A percentile compares a stretch with the other conserved stretches of the same genome.
Conservation (phyloP, 2,888 invertebrate genomes). For the Trachelus iudaicus region DNA sequence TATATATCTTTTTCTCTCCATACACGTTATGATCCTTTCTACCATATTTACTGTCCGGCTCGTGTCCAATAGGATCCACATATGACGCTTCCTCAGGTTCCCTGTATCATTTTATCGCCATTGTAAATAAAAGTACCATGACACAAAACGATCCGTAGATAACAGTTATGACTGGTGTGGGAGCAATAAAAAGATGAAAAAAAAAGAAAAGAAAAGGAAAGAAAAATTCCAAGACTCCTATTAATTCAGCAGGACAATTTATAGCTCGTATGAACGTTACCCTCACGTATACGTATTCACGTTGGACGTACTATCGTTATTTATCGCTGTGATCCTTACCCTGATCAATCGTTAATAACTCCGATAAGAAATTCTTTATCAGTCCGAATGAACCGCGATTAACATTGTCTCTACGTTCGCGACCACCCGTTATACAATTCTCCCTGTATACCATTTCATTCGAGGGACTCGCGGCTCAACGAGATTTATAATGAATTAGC, state of each 20-base stretch:
- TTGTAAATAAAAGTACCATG: slow-evolving; percentile 11
- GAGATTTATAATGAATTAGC: slow-evolving; percentile 54
- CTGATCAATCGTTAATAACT: not conserved
- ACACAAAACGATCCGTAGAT: not conserved
- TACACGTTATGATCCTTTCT: not conserved
- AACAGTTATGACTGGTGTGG: not conserved
- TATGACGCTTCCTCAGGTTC: not conserved
- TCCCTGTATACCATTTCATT: slow-evolving; percentile 36
- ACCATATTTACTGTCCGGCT: slow-evolving; percentile 12
- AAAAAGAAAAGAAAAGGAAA: no score
- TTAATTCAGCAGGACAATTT: not conserved
- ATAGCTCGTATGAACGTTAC: not conserved
- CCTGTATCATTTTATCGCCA: slow-evolving; percentile 17
- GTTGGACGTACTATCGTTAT: not conserved
- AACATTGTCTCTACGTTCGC: slow-evolving; percentile 28
- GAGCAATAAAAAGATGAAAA: not conserved
- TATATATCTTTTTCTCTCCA: not conserved
- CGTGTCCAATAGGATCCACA: not conserved
- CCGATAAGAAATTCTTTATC: not conserved
- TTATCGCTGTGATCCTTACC: not conserved
- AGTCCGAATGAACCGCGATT: no score
- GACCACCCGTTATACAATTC: slow-evolving; percentile 45
- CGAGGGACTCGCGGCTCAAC: slow-evolving; percentile 4
- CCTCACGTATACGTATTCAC: not conserved
- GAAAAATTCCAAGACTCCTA: not conserved